A percentile compares a stretch with the other conserved stretches of the same genome.
Conservation (phyloP, 2,113 vertebrate genomes). For the Chiloscyllium plagiosum region DNA sequence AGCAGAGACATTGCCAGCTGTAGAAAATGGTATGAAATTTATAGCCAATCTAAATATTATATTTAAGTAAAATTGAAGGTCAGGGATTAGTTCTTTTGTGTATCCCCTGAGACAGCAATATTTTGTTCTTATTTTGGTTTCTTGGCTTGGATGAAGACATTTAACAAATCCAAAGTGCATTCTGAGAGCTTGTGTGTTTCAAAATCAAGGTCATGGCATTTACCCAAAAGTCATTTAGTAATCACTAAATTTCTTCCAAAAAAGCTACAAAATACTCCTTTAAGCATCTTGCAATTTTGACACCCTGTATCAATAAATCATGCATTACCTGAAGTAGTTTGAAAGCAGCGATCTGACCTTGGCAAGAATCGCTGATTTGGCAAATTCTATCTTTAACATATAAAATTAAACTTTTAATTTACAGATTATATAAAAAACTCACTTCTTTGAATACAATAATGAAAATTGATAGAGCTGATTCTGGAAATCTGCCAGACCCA, state of each 20-base stretch:
- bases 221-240: slow-evolving; percentile 29
- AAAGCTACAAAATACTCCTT: slow-evolving; percentile 12
- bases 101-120: slow-evolving; percentile 14
- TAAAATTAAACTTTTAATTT: slow-evolving; percentile 30
- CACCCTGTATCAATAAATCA: slow-evolving; percentile 4
- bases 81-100: background rate
- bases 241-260: background rate
- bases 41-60: slow-evolving; percentile 21
- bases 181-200: background rate
- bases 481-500: background rate
- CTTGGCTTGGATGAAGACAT: slow-evolving; percentile 11
- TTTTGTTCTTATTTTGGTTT: background rate
- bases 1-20: background rate
- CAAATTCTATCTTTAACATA: background rate
- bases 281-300: background rate
- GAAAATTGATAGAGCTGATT: slow-evolving; percentile 5
- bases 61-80: slow-evolving; percentile 28
- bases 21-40: slow-evolving; percentile 10
- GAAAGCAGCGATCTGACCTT: slow-evolving; percentile 4
- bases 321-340: background rate
- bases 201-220: slow-evolving; percentile 32
- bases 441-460: slow-evolving; percentile 30
- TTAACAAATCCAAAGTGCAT: background rate
- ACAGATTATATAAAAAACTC: slow-evolving; percentile 4
- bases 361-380: slow-evolving; percentile 18